A percentile compares a stretch with the other conserved stretches of the same genome.
Conservation (phyloP, 2,113 vertebrate genomes). For the Paramormyrops kingsleyae region DNA sequence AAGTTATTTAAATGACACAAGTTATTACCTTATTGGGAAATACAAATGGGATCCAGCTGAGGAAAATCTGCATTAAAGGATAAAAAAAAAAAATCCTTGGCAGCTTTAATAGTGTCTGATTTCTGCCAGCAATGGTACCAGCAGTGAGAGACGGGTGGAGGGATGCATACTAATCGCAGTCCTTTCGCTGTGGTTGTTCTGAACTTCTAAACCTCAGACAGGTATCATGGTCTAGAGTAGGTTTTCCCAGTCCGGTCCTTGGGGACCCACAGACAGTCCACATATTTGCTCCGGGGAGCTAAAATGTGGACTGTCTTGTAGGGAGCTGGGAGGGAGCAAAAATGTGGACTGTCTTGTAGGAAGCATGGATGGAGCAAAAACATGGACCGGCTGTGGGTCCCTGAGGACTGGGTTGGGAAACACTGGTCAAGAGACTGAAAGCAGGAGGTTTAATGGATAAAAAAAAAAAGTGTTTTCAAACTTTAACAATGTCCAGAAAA, state of each 20-base stretch:
- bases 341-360: too few relatives aligned
- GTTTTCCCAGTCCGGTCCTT: too few relatives aligned
- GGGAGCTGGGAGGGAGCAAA: too few relatives aligned
- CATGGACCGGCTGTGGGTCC: too few relatives aligned
- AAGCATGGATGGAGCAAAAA: too few relatives aligned
- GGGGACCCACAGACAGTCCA: too few relatives aligned
- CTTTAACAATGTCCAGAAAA: background rate
- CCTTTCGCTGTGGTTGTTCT: slow-evolving; percentile 46
- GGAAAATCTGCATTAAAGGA: slow-evolving; percentile 62
- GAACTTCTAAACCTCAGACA: background rate
- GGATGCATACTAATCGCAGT: slow-evolving; percentile 55
- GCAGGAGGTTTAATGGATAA: background rate
- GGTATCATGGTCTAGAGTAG: background rate
- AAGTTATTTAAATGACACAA: slow-evolving; percentile 43
- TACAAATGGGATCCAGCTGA: slow-evolving; percentile 50
- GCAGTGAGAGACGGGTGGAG: slow-evolving; percentile 30
- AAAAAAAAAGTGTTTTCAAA: background rate
- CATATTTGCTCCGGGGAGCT: too few relatives aligned
- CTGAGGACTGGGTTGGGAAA: too few relatives aligned
- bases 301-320: too few relatives aligned
- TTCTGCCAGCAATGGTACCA: slow-evolving; percentile 39
- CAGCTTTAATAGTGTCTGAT: slow-evolving; percentile 53
- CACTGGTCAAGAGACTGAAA: background rate
- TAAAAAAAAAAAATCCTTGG: slow-evolving; percentile 44
- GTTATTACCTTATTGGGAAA: slow-evolving; percentile 53